These are phyloP conservation scores for Artibeus jamaicensis DNA, from an alignment of 2,797 vertebrate genomes.

Conservation along the genomic window DNA sequence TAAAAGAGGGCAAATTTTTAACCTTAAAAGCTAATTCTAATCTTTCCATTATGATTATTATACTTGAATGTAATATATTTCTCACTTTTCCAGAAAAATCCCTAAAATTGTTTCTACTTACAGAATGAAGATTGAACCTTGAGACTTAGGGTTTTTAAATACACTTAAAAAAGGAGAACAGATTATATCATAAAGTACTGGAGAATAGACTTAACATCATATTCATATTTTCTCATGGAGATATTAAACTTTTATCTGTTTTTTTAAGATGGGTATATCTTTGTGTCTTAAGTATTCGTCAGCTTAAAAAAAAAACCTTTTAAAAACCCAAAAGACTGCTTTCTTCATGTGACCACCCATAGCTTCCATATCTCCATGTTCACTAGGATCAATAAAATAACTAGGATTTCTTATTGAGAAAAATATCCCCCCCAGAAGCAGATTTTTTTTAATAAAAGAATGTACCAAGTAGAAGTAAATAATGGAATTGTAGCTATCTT, in stretches of 20 bases:
- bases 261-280: neutral
- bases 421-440: neutral
- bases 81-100: neutral
- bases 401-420: neutral
- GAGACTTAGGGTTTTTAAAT: neutral
- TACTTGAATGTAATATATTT: neutral
- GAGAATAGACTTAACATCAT: neutral
- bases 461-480: neutral
- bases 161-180: neutral
- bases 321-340: neutral
- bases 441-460: neutral
- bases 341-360: neutral
- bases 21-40: constrained; percentile 32
- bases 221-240: neutral
- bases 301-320: neutral
- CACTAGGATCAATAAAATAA: neutral
- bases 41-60: neutral
- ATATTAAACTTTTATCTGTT: neutral
- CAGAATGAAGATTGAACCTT: constrained; percentile 26
- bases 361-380: neutral
- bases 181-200: neutral
- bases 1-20: constrained; percentile 28
- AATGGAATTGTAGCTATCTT: neutral
- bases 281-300: neutral
- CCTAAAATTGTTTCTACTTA: constrained; percentile 5